Base-by-base conservation (phyloP, 2,797 vertebrate genomes). In the Tympanoctomys barrerae region DNA sequence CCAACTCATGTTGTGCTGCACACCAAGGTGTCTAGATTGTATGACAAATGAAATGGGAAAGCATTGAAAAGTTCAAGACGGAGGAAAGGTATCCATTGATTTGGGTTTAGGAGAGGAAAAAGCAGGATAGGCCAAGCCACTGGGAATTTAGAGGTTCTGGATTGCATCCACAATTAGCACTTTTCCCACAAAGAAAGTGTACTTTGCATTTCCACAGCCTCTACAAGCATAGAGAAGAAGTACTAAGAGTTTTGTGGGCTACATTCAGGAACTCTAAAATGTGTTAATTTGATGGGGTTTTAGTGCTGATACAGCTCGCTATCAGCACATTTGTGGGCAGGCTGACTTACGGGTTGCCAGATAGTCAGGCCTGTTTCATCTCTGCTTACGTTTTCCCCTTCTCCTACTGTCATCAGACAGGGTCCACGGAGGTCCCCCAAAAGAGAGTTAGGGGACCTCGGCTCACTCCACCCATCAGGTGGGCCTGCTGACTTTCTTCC, bases 211-310 rank as follows among this genome's bases (percentile, higher is more conserved):
- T 61, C 36, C 46, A 42, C 77, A 46, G 16, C 79, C 49, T 95
- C 46, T 62, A 73, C 80, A 86, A 75, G 54, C 3, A 80, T 24
- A 94, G 49, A 78, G 7, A 79, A 83, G 26, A 70, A 0, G 9
- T 59, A 78, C 66, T 89, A 42, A 80, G 91, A 80, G 28, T 49
- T 89, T 87, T 24, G 39, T 80, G 91, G 57, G 81, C n/a, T 71
- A 2, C 26, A 57, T 89, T 36, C 28, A 36, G 39, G 36, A 62
- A 16, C 31, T 49, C 73, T 62, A 73, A 79, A 31, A n/a, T 5
- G 5, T 36, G 36, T 77, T 79, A 70, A 66, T 0, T 42, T n/a
- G 82, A 62, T n/a, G n/a, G 46, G 33, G 33, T 88, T 59, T 68
- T 64, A 26, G 22, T 78, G 33, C 39, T 66, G 39, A 49, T 49